These are phyloP conservation scores for Ashinkailepas kermadecensis DNA, from an alignment of 2,888 invertebrate genomes.

Conservation along the genomic window DNA sequence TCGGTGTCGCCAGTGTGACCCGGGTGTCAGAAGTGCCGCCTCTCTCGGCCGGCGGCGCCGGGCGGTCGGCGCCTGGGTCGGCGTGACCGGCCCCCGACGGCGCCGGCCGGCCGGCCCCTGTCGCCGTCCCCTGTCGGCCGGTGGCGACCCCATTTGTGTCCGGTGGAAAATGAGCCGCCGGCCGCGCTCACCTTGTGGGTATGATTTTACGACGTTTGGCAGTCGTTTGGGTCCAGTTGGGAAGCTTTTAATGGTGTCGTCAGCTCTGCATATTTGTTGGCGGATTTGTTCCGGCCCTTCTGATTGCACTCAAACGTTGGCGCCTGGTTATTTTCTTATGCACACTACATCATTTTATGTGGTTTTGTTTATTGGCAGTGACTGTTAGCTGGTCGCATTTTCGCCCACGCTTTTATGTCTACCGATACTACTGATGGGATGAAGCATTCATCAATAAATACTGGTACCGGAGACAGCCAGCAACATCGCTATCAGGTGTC, in stretches of 20 bases:
- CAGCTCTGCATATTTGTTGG: background rate
- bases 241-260: background rate
- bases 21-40: background rate
- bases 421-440: too few relatives aligned
- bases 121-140: too few relatives aligned
- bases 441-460: too few relatives aligned
- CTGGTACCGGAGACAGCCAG: too few relatives aligned
- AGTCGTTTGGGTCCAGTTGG: slow-evolving; percentile 3
- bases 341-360: too few relatives aligned
- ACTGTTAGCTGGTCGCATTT: too few relatives aligned
- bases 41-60: background rate
- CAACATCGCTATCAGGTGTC: too few relatives aligned
- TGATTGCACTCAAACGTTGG: too few relatives aligned
- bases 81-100: background rate
- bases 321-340: too few relatives aligned
- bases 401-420: too few relatives aligned
- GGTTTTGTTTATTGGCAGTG: too few relatives aligned
- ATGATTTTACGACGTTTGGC: background rate
- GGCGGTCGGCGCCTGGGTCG: background rate
- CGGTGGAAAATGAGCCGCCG: slow-evolving; percentile 5
- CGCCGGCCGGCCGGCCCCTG: too few relatives aligned
- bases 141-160: background rate
- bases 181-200: background rate
- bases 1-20: background rate
- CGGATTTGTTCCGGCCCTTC: background rate